phyloP scores from a whole-genome alignment of 2,888 invertebrate genomes.

The Osmoderma eremita region DNA sequence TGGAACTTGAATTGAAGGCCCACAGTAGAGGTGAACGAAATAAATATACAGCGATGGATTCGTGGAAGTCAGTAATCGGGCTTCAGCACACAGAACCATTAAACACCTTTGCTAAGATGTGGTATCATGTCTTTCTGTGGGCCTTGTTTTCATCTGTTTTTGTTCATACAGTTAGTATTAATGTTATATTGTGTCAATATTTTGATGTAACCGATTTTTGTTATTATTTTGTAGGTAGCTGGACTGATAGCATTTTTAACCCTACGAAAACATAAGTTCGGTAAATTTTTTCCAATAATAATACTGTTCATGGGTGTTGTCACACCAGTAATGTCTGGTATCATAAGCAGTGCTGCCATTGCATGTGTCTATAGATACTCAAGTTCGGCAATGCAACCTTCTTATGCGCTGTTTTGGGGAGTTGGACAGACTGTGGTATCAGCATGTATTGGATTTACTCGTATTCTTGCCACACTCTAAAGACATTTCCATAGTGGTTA shows the following conservation, averaged over 20 bases:
- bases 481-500: conserved; percentile 34
- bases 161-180: conserved; percentile 75
- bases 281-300: conserved; percentile 91
- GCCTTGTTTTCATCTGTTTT: conserved; percentile 93
- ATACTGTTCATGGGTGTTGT: conserved; percentile 90
- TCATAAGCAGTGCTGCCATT: conserved; percentile 89
- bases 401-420: conserved; percentile 94
- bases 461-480: conserved; percentile 92
- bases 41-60: conserved; percentile 57
- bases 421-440: conserved; percentile 91
- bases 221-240: conserved; percentile 72
- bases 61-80: conserved; percentile 59
- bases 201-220: conserved; percentile 1
- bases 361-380: conserved; percentile 94
- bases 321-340: conserved; percentile 88
- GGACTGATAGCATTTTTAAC: conserved; percentile 91
- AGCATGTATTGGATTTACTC: conserved; percentile 90
- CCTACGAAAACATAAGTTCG: conserved; percentile 92
- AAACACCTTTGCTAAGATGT: conserved; percentile 88
- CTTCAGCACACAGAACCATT: conserved; percentile 64
- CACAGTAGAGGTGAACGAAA: conserved; percentile 52
- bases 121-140: conserved; percentile 97
- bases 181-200: neutral
- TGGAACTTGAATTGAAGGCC: conserved; percentile 46
- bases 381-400: conserved; percentile 86